Evolutionary conservation across 2,113 vertebrate genomes (phyloP).

Genomic region (Girardinichthys multiradiatus): DNA sequence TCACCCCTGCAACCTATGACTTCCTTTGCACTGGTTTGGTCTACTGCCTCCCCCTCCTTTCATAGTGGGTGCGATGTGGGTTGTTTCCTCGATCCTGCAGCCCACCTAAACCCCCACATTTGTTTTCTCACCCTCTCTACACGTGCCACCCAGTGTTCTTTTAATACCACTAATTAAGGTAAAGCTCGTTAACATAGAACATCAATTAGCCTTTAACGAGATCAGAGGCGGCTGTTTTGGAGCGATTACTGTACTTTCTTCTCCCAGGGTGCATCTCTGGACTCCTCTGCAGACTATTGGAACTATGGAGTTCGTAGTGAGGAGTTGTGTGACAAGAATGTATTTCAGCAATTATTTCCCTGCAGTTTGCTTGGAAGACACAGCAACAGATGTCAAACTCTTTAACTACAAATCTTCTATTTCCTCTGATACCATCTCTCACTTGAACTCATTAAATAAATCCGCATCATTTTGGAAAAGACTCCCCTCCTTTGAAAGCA

Average conservation of each 20-base stretch:
- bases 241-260: conserved; percentile 72
- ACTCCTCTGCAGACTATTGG: conserved; percentile 39
- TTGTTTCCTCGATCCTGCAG: conserved; percentile 43
- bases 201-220: conserved; percentile 82
- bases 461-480: conserved; percentile 33
- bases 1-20: conserved; percentile 69
- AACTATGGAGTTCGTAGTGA: conserved; percentile 20
- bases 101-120: conserved; percentile 37
- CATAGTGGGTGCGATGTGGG: conserved; percentile 66
- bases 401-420: conserved; percentile 20
- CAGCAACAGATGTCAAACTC: conserved; percentile 6
- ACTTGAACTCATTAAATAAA: conserved; percentile 41
- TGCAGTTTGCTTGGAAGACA: neutral
- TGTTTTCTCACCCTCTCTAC: conserved; percentile 24
- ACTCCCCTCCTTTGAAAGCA: conserved; percentile 40
- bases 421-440: conserved; percentile 21
- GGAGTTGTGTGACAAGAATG: conserved; percentile 17
- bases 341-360: conserved; percentile 24
- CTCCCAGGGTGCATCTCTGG: conserved; percentile 50
- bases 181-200: conserved; percentile 83
- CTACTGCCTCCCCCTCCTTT: conserved; percentile 49
- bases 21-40: conserved; percentile 55
- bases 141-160: conserved; percentile 66
- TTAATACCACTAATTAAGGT: conserved; percentile 83
- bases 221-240: conserved; percentile 82